Conservation (phyloP, 1,140 invertebrate genomes). For the Theocolax elegans region DNA sequence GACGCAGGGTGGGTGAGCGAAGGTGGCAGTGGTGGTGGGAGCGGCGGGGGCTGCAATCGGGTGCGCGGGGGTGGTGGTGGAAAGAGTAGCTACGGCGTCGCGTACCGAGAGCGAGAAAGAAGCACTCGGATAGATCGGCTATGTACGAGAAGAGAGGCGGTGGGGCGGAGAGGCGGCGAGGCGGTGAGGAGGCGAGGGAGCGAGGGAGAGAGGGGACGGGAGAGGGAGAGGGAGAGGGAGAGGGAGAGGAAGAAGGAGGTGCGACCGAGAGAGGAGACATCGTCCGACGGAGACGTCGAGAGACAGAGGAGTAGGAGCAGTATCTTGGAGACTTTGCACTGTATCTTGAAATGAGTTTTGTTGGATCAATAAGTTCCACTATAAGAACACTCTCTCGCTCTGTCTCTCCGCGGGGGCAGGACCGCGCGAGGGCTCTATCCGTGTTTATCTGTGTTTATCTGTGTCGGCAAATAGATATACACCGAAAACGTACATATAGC, state of each 20-base stretch:
- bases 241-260: not conserved
- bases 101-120: conserved; percentile 22
- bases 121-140: conserved; percentile 11
- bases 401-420: conserved; percentile 39
- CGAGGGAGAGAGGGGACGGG: conserved; percentile 26
- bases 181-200: conserved; percentile 5
- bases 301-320: conserved; percentile 60
- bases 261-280: conserved; percentile 34
- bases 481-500: conserved; percentile 20
- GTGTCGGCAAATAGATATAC: conserved; percentile 62
- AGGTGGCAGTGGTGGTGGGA: not conserved
- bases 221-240: conserved; percentile 8
- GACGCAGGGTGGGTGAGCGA: conserved; percentile 3
- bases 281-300: conserved; percentile 43
- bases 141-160: conserved; percentile 11
- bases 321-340: conserved; percentile 70
- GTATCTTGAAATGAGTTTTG: conserved; percentile 71
- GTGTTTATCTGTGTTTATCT: conserved; percentile 60
- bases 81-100: conserved; percentile 12
- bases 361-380: conserved; percentile 71
- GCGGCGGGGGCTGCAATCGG: conserved; percentile 39
- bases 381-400: conserved; percentile 65
- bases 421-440: conserved; percentile 47
- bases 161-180: conserved; percentile 17
- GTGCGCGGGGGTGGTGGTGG: conserved; percentile 6